A percentile compares a stretch with the other conserved stretches of the same genome.
These are phyloP conservation scores for Ceuthmochares aereus DNA, from an alignment of 2,113 vertebrate genomes.

Conservation along the genomic window DNA sequence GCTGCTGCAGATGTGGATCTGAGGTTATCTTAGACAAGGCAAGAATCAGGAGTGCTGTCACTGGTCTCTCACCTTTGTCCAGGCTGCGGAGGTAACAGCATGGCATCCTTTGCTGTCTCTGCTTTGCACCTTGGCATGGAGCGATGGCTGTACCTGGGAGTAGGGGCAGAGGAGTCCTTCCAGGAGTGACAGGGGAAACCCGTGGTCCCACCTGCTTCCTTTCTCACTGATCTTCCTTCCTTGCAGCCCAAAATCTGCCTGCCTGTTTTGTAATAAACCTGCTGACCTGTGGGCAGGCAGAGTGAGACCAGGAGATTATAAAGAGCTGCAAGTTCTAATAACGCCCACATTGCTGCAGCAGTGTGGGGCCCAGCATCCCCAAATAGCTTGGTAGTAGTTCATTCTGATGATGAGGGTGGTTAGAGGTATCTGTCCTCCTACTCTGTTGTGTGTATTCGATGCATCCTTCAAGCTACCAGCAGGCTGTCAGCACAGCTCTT, in stretches of 20 bases:
- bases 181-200: neutral
- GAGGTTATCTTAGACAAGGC: neutral
- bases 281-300: neutral
- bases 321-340: neutral
- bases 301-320: neutral
- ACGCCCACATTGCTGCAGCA: fast-evolving
- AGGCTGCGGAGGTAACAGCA: neutral
- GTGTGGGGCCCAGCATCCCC: neutral
- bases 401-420: neutral
- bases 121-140: neutral
- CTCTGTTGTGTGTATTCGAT: neutral
- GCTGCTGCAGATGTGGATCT: neutral
- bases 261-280: neutral
- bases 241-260: neutral
- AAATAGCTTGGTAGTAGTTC: neutral
- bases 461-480: neutral
- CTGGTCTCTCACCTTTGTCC: fast-evolving
- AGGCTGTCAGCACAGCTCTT: neutral
- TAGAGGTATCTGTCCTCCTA: neutral
- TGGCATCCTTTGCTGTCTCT: neutral
- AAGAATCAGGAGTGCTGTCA: neutral
- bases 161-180: neutral
- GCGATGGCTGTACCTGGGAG: neutral
- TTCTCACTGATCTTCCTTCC: neutral
- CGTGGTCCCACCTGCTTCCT: neutral